Conservation (phyloP, 1,140 invertebrate genomes). For the Drosophila chauvacae region DNA sequence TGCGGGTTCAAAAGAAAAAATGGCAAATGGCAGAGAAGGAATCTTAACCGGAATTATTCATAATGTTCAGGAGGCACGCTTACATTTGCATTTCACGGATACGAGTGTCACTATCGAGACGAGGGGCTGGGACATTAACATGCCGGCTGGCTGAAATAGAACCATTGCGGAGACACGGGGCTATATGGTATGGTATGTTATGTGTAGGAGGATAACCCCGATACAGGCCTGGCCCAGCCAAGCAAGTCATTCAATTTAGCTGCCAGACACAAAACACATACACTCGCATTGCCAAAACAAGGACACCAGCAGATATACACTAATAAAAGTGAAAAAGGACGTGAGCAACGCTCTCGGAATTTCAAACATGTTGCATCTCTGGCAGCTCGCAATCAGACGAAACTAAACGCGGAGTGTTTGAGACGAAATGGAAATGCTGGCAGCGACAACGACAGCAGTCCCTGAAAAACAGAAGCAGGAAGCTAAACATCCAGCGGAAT, state of each 20-base stretch:
- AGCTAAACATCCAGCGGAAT: conserved; percentile 57
- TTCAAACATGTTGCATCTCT: conserved; percentile 71
- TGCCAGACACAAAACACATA: conserved; percentile 35
- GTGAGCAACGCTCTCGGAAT: conserved; percentile 71
- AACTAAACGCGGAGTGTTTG: conserved; percentile 45
- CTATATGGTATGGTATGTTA: conserved; percentile 20
- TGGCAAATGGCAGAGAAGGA: conserved; percentile 73
- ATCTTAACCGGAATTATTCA: conserved; percentile 81
- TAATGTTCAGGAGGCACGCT: conserved; percentile 81
- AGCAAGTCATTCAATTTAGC: conserved; percentile 74
- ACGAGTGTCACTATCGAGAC: conserved; percentile 77
- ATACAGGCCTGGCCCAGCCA: conserved; percentile 48
- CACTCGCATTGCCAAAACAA: conserved; percentile 18
- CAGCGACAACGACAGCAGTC: conserved; percentile 47
- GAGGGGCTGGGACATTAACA: conserved; percentile 46
- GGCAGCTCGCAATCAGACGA: conserved; percentile 62
- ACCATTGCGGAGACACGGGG: conserved; percentile 7
- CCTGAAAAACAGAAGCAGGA: conserved; percentile 30
- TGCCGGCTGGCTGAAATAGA: conserved; percentile 56
- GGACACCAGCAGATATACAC: conserved; percentile 43
- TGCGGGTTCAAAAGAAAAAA: conserved; percentile 25
- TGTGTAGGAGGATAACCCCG: conserved; percentile 9
- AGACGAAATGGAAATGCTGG: conserved; percentile 65
- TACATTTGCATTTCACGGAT: conserved; percentile 81
- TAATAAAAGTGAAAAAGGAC: conserved; percentile 79